These are phyloP conservation scores for Orthosia gracilis DNA, from an alignment of 2,888 invertebrate species.

Conservation along the genomic window DNA sequence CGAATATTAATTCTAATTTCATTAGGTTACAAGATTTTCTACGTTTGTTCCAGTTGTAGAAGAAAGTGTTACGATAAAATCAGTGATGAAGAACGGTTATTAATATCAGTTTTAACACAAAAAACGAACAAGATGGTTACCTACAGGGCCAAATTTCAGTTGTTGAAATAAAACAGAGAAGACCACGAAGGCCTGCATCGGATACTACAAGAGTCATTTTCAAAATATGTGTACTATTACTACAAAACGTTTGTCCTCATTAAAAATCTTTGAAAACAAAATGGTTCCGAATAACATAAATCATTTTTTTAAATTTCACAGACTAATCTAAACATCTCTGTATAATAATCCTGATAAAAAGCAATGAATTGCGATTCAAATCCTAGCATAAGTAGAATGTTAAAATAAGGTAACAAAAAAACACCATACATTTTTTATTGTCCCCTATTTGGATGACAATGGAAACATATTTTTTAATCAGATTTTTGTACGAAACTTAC, in stretches of 20 bases:
- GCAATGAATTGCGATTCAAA: not conserved
- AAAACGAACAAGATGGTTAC: slow-evolving; percentile 17
- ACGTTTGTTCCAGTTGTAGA: not conserved
- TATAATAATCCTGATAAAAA: too few species aligned
- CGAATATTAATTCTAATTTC: not conserved
- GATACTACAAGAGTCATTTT: too few species aligned
- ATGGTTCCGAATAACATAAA: not conserved
- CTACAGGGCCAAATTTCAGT: slow-evolving; percentile 7
- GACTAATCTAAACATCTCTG: too few species aligned
- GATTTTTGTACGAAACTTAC: not conserved
- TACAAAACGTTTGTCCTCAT: too few species aligned
- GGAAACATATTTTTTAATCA: not conserved
- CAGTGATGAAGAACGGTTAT: slow-evolving; percentile 2
- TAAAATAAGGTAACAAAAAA: too few species aligned
- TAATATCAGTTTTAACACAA: slow-evolving; percentile 5
- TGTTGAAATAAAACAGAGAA: slow-evolving; percentile 7
- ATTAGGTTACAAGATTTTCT: not conserved
- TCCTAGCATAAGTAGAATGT: too few species aligned
- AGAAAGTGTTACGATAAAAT: slow-evolving; percentile 9
- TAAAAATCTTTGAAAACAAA: too few species aligned
- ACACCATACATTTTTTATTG: too few species aligned
- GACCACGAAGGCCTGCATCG: not conserved
- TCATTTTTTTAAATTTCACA: too few species aligned
- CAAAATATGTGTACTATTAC: too few species aligned
- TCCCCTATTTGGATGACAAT: not conserved